A percentile compares a stretch with the other conserved stretches of the same genome.
Evolutionary conservation across 2,888 invertebrate species (phyloP).

Genomic region (Aspidiotus destructor): DNA sequence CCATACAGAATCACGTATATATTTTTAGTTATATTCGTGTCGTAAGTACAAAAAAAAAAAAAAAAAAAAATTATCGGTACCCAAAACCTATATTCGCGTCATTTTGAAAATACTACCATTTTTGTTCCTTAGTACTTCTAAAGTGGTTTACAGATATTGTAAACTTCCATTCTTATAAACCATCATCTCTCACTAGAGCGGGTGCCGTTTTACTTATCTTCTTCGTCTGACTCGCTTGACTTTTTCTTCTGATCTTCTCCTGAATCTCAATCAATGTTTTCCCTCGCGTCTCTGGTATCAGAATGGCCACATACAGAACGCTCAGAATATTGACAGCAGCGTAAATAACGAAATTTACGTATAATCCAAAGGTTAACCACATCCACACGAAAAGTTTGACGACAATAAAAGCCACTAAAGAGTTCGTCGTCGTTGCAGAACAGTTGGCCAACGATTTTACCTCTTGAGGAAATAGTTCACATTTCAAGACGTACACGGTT

Average conservation of each 20-base stretch:
- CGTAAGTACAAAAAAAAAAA: too few species aligned
- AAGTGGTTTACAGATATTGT: too few species aligned
- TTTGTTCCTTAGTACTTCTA: too few species aligned
- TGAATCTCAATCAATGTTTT: conserved; percentile 19
- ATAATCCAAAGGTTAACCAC: background rate
- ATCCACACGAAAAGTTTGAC: conserved; percentile 15
- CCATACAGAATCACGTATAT: too few species aligned
- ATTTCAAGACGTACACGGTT: conserved; percentile 4
- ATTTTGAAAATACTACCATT: too few species aligned
- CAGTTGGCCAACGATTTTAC: conserved; percentile 14
- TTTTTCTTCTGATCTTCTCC: background rate
- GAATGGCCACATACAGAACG: conserved; percentile 4
- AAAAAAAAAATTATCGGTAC: too few species aligned
- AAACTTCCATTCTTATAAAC: too few species aligned
- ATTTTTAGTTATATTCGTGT: too few species aligned
- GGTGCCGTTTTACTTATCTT: too few species aligned
- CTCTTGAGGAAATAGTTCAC: conserved; percentile 14
- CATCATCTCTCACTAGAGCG: too few species aligned
- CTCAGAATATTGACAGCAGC: background rate
- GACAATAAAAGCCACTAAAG: conserved; percentile 6
- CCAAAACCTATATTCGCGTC: too few species aligned
- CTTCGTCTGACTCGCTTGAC: too few species aligned
- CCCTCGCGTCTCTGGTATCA: conserved; percentile 11
- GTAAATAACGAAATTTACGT: conserved; percentile 9
- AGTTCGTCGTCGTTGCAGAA: background rate